Evolutionary conservation across 2,888 invertebrate species (phyloP), one percentile per base, ranked within the genome.

Genomic region (Phaonia tiefii): DNA sequence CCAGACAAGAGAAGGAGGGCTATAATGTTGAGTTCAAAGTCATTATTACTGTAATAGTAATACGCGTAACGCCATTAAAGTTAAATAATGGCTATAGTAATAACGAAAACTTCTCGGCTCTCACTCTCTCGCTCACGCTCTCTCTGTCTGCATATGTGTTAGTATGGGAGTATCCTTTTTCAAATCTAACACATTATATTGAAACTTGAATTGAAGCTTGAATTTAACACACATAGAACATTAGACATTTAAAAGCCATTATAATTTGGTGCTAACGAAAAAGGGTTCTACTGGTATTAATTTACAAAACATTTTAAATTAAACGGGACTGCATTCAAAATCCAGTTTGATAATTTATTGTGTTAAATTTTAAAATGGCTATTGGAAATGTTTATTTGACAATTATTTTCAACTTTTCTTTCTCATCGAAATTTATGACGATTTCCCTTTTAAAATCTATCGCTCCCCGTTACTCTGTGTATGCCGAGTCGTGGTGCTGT

Each of bases 221-320:
- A n/a, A n/a, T n/a, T n/a, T n/a, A n/a, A n/a, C n/a, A n/a, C n/a
- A n/a, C n/a, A n/a, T 37, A 11, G 20, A 31, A 2, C 44, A 20
- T 3, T 31, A n/a, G 17, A 31, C 44, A 58, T 39, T 63, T 22
- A 20, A 63, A 42, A 20, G 2, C 11, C 42, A 42, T 63, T 25
- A 49, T 26, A 31, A 31, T 49, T 49, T 1, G 0, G 1, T 39
- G 15, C 31, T 37, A 46, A n/a, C n/a, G n/a, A n/a, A n/a, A 49
- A 75, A 72, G 74, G 76, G 78, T 74, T 85, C 84, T 84, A 85
- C 85, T 84, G 85, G 83, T 84, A 81, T n/a, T n/a, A n/a, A n/a
- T n/a, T n/a, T 84, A 83, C 80, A 80, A 84, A 80, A 83, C 83
- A 85, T 85, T 85, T 80, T 66, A 78, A 84, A 83, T 78, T 84